phyloP scores from a whole-genome alignment of 2,888 invertebrate species.

The Fragum sueziense region DNA sequence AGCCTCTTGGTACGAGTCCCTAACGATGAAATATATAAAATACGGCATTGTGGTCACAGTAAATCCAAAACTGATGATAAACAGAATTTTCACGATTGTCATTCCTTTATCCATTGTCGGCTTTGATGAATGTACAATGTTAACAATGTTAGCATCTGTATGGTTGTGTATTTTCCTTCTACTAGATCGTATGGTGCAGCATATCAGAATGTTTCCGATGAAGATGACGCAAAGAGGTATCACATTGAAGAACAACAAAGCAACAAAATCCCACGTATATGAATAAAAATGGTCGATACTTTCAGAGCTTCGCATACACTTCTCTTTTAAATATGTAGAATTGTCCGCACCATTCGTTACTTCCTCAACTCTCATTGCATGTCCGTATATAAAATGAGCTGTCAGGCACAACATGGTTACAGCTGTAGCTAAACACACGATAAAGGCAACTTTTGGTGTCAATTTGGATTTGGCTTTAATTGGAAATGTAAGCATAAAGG shows the following conservation, averaged over 20 bases:
- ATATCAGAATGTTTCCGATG: background rate
- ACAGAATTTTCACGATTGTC: background rate
- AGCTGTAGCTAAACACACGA: background rate
- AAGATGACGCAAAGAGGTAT: background rate
- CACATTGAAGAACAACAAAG: background rate
- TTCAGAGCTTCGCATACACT: background rate
- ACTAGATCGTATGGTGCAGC: background rate
- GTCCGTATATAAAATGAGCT: background rate
- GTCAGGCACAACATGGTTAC: background rate
- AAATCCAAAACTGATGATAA: background rate
- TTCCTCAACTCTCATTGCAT: background rate
- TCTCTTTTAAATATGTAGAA: background rate
- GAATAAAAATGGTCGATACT: background rate
- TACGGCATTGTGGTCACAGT: background rate
- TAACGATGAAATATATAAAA: background rate
- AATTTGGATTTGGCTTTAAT: background rate
- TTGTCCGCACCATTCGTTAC: background rate
- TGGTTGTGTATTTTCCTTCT: background rate
- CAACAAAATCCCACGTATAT: background rate
- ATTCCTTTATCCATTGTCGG: background rate
- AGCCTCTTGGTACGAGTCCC: background rate
- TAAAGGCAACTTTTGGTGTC: background rate
- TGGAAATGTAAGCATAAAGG: background rate
- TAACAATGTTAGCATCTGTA: background rate
- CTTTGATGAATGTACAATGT: background rate